phyloP scores from a whole-genome alignment of 2,888 invertebrate genomes.

The Chydorus sphaericus region DNA sequence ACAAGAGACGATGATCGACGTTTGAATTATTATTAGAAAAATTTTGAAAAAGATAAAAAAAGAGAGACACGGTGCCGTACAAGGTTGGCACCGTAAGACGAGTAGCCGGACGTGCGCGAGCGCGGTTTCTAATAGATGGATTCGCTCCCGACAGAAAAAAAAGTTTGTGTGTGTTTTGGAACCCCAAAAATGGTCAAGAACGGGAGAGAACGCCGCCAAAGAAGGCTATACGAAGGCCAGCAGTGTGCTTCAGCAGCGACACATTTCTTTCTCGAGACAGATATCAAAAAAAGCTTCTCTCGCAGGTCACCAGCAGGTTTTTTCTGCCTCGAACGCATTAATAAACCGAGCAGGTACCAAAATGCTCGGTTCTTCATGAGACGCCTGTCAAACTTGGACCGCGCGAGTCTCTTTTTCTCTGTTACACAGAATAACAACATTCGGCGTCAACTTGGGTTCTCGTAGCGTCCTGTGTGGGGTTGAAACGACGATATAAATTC shows the following conservation, averaged over 20 bases:
- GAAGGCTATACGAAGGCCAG: slow-evolving; percentile 10
- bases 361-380: slow-evolving; percentile 6
- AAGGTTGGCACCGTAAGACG: slow-evolving; percentile 10
- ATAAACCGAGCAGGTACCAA: slow-evolving; percentile 6
- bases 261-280: not conserved
- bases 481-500: not conserved
- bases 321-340: not conserved
- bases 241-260: not conserved
- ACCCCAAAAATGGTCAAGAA: too few relatives aligned
- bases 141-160: slow-evolving; percentile 8
- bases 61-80: too few relatives aligned
- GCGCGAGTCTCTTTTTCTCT: not conserved
- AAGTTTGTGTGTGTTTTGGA: too few relatives aligned
- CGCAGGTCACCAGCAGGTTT: not conserved
- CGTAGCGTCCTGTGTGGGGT: not conserved
- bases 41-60: too few relatives aligned
- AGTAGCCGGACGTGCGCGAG: slow-evolving; percentile 8
- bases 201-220: slow-evolving; percentile 1
- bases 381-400: slow-evolving; percentile 3
- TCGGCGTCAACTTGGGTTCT: not conserved
- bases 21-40: too few relatives aligned
- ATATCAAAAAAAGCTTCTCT: not conserved
- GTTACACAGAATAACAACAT: not conserved
- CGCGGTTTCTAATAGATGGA: slow-evolving; percentile 11
- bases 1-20: too few relatives aligned